Evolutionary conservation across 2,113 vertebrate species (phyloP).

Genomic region (Danionella cerebrum): DNA sequence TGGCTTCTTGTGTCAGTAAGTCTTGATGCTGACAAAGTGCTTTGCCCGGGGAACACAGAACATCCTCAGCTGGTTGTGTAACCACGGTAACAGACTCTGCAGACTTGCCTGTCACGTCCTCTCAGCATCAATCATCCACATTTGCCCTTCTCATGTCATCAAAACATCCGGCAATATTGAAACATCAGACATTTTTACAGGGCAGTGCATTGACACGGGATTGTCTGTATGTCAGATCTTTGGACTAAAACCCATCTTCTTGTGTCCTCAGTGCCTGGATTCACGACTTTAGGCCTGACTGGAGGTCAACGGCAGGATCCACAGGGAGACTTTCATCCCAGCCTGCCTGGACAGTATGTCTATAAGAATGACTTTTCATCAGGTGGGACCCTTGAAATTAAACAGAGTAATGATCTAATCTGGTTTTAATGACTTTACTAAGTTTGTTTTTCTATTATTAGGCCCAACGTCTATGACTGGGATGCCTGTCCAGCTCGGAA

Average conservation of each 20-base stretch:
- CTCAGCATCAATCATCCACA: conserved; percentile 44
- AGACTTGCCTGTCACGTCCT: conserved; percentile 44
- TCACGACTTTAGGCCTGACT: conserved; percentile 23
- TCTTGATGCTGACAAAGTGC: conserved; percentile 29
- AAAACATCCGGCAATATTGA: neutral
- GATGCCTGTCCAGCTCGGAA: conserved; percentile 46
- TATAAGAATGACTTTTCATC: conserved; percentile 56
- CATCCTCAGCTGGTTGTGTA: conserved; percentile 43
- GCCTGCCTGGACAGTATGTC: conserved; percentile 45
- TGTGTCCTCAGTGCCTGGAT: conserved; percentile 6
- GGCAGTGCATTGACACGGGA: neutral
- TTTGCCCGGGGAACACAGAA: conserved; percentile 39
- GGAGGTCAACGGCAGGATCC: conserved; percentile 46
- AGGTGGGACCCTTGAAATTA: conserved; percentile 48
- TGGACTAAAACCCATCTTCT: too few species aligned
- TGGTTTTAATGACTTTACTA: neutral
- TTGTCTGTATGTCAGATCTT: too few species aligned
- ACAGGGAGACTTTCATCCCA: conserved; percentile 25
- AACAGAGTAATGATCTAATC: neutral
- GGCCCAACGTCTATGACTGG: conserved; percentile 48
- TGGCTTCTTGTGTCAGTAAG: conserved; percentile 28
- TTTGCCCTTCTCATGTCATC: neutral
- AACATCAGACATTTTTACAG: conserved; percentile 8
- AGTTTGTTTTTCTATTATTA: conserved; percentile 3
- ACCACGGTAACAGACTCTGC: conserved; percentile 48